Percentiles rank a stretch among this genome's conserved stretches.
These are phyloP conservation scores for Perca fluviatilis DNA, from an alignment of 2,113 vertebrate genomes.

Conservation along the genomic window DNA sequence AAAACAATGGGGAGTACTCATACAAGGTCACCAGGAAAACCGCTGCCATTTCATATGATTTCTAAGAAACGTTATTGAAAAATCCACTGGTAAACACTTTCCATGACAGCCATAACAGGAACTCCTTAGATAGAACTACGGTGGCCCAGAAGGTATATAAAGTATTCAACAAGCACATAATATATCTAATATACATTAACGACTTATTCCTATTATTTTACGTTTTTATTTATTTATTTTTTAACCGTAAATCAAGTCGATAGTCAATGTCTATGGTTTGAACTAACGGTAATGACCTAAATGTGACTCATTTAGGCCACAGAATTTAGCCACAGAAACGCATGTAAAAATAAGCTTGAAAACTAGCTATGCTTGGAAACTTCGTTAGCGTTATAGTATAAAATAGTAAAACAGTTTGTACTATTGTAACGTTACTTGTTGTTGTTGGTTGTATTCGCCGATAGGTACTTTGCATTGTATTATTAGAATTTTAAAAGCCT, in stretches of 20 bases:
- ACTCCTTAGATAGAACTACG: conserved; percentile 17
- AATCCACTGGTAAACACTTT: neutral
- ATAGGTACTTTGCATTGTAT: neutral
- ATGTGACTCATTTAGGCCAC: too few species aligned
- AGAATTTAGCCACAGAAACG: too few species aligned
- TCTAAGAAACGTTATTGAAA: neutral
- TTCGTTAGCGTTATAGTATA: too few species aligned
- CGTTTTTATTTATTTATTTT: neutral
- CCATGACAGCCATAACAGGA: conserved; percentile 26
- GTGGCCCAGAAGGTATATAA: conserved; percentile 23
- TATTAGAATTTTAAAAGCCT: too few species aligned
- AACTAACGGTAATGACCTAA: too few species aligned
- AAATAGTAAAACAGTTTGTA: too few species aligned
- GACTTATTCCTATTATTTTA: fast-evolving
- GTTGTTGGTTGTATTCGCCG: neutral
- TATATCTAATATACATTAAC: too few species aligned
- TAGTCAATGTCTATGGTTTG: too few species aligned
- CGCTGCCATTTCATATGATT: conserved; percentile 85
- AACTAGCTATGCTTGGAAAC: too few species aligned
- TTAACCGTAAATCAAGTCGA: neutral
- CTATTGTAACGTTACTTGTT: neutral
- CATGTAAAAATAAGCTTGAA: neutral
- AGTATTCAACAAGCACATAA: too few species aligned
- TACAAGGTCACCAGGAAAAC: conserved; percentile 91
- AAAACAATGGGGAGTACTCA: conserved; percentile 94